phyloP scores from a whole-genome alignment of 2,113 vertebrate species.

The Heloderma charlesbogerti region DNA sequence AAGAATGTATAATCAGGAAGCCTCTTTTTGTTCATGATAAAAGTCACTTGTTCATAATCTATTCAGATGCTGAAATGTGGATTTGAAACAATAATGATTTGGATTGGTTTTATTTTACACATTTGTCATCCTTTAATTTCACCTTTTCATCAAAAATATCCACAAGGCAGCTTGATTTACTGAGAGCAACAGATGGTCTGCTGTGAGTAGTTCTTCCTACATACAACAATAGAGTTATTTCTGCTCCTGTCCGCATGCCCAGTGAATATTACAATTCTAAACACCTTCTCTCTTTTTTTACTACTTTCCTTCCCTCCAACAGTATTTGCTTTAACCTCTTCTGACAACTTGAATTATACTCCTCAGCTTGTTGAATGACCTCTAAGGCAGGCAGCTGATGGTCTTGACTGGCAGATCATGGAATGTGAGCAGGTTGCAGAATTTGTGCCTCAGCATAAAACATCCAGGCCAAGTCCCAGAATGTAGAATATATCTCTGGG shows the following conservation, averaged over 20 bases:
- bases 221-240: not conserved
- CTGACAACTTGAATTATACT: slow-evolving; percentile 23
- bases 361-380: not conserved
- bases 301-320: slow-evolving; percentile 41
- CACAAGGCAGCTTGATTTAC: not conserved
- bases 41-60: not conserved
- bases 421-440: not conserved
- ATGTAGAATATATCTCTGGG: not conserved
- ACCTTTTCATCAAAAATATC: not conserved
- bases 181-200: not conserved
- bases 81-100: not conserved
- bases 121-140: not conserved
- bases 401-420: slow-evolving; percentile 40
- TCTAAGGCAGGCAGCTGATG: slow-evolving; percentile 1
- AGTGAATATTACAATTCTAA: slow-evolving; percentile 42
- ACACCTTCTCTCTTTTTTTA: slow-evolving; percentile 37
- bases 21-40: not conserved
- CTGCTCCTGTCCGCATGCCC: not conserved
- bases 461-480: not conserved
- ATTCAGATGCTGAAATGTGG: not conserved
- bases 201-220: not conserved
- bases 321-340: slow-evolving; percentile 50
- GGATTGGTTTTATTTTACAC: not conserved
- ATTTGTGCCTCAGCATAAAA: not conserved
- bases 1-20: no score